Conservation (phyloP, 2,888 invertebrate genomes). For the Nomada fabriciana region DNA sequence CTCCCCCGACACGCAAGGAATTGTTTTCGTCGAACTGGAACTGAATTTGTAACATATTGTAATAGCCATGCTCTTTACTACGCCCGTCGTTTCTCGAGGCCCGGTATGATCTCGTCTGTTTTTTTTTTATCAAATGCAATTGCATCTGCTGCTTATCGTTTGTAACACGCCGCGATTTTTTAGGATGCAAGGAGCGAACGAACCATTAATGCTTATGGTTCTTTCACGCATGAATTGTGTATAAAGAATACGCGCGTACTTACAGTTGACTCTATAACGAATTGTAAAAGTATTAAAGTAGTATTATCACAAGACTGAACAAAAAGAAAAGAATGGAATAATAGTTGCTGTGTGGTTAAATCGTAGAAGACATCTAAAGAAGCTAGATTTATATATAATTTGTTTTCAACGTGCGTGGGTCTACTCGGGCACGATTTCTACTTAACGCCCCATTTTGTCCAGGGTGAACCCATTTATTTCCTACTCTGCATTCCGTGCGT, state of each 20-base stretch:
- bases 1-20: constrained; percentile 46
- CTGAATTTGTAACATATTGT: constrained; percentile 18
- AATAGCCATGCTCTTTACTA: not conserved
- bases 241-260: constrained; percentile 30
- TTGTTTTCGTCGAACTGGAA: constrained; percentile 44
- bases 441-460: not conserved
- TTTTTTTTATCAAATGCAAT: not conserved
- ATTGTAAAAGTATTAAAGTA: constrained; percentile 80
- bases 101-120: constrained; percentile 4
- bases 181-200: not conserved
- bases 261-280: constrained; percentile 62
- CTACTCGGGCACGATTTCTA: not conserved
- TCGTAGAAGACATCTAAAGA: constrained; percentile 70
- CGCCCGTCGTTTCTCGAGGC: constrained; percentile 8
- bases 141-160: constrained; percentile 36
- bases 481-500: constrained; percentile 44
- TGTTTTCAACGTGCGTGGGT: constrained; percentile 16
- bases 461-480: constrained; percentile 25
- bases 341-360: constrained; percentile 67
- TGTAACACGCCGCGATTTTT: constrained; percentile 2
- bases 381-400: constrained; percentile 60
- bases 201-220: constrained; percentile 9
- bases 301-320: constrained; percentile 81
- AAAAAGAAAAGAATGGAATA: constrained; percentile 36
- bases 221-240: constrained; percentile 32